A percentile compares a stretch with the other conserved stretches of the same genome.
phyloP scores from a whole-genome alignment of 2,113 vertebrate genomes.

The Saccopteryx bilineata region DNA sequence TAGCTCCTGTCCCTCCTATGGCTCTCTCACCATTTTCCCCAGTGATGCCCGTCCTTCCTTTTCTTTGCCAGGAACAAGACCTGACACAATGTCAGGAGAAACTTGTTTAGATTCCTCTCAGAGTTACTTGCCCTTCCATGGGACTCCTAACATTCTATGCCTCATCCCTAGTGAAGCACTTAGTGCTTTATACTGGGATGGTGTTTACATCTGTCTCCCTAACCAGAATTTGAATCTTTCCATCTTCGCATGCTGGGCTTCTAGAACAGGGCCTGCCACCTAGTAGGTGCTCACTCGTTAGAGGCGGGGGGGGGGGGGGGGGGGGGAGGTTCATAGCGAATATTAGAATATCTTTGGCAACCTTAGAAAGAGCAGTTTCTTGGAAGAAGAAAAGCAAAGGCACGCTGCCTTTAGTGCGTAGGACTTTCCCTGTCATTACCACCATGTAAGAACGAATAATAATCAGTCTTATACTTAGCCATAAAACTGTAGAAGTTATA shows the following conservation, averaged over 20 bases:
- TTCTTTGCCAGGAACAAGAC: not conserved
- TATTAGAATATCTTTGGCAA: constrained; percentile 5
- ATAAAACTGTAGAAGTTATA: not conserved
- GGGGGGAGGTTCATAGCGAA: constrained; percentile 13
- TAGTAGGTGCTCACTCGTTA: not conserved
- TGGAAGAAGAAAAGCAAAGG: not conserved
- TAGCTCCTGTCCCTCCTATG: not conserved
- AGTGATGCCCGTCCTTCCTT: not conserved
- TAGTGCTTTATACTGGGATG: no score
- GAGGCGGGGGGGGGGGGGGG: not conserved
- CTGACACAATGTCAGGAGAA: not conserved
- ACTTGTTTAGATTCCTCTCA: not conserved
- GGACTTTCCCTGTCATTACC: constrained; percentile 32
- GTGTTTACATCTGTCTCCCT: not conserved
- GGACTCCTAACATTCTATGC: not conserved
- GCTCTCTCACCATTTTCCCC: not conserved
- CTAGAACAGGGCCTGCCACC: not conserved
- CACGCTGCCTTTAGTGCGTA: not conserved
- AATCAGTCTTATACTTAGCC: not conserved
- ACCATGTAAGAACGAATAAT: not conserved
- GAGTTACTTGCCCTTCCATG: not conserved
- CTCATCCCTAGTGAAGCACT: not conserved
- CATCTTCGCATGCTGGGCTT: not conserved
- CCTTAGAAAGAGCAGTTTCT: constrained; percentile 1
- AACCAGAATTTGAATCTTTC: not conserved